Evolutionary conservation across 2,797 vertebrate species (phyloP).

Genomic region (Onychomys torridus): DNA sequence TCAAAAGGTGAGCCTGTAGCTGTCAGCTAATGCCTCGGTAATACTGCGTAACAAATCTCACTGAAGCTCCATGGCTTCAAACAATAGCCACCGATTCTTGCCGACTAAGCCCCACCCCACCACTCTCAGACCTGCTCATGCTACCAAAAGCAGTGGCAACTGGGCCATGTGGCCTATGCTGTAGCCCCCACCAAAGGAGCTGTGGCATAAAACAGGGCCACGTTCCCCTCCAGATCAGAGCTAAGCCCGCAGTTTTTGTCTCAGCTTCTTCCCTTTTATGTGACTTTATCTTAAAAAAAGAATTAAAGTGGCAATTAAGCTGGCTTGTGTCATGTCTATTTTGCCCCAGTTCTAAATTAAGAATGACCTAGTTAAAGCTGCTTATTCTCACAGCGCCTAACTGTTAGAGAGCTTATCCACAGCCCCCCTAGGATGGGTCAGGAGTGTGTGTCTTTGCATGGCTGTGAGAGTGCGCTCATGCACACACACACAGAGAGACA

Average conservation of each 20-base stretch:
- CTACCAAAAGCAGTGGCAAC: background rate
- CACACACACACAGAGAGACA: background rate
- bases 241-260: background rate
- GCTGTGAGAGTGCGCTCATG: background rate
- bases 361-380: constrained; percentile 62
- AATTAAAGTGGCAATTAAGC: constrained; percentile 63
- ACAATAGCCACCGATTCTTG: background rate
- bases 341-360: constrained; percentile 68
- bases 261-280: constrained; percentile 24
- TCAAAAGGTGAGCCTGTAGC: background rate
- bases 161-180: background rate
- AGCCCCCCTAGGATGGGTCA: background rate
- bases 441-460: background rate
- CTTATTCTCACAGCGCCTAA: background rate
- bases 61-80: background rate
- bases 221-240: background rate
- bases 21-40: background rate
- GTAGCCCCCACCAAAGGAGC: background rate
- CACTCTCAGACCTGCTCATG: background rate
- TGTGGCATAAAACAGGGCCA: background rate
- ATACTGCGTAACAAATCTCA: background rate
- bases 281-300: constrained; percentile 57
- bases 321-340: constrained; percentile 45
- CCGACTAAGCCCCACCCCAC: background rate
- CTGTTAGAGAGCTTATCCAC: constrained; percentile 14